phyloP scores from a whole-genome alignment of 2,113 vertebrate species.

The Passer montanus region DNA sequence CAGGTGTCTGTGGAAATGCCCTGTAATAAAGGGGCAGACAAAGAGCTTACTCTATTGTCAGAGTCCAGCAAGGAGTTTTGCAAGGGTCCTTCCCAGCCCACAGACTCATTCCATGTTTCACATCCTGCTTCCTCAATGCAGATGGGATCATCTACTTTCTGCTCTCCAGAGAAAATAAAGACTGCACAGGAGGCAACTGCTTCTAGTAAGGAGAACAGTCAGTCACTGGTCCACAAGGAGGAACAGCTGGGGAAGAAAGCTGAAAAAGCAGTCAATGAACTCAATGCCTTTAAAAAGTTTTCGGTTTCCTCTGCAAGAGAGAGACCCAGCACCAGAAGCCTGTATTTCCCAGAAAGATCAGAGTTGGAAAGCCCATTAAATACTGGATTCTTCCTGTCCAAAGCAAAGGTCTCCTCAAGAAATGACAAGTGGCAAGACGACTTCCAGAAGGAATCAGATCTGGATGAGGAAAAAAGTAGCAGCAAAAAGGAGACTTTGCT shows the following conservation, averaged over 20 bases:
- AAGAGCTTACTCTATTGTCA: background rate
- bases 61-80: slow-evolving; percentile 7
- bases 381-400: slow-evolving; percentile 21
- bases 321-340: slow-evolving; percentile 74
- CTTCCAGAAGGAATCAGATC: slow-evolving; percentile 24
- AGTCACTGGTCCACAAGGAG: background rate
- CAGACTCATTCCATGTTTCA: background rate
- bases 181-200: background rate
- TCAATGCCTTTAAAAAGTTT: slow-evolving; percentile 69
- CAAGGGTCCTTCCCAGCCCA: slow-evolving; percentile 52
- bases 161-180: background rate
- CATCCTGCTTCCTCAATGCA: background rate
- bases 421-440: slow-evolving; percentile 64
- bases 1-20: background rate
- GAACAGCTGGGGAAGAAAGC: background rate
- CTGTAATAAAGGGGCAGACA: background rate
- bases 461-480: background rate
- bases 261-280: slow-evolving; percentile 39
- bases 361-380: slow-evolving; percentile 13
- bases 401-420: slow-evolving; percentile 19
- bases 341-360: slow-evolving; percentile 69
- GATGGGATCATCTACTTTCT: background rate
- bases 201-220: background rate
- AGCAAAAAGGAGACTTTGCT: slow-evolving; percentile 7
- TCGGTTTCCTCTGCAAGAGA: slow-evolving; percentile 74